Evolutionary conservation across 2,113 vertebrate genomes (phyloP), one percentile per base, ranked within the genome.

Genomic region (Zeus faber): DNA sequence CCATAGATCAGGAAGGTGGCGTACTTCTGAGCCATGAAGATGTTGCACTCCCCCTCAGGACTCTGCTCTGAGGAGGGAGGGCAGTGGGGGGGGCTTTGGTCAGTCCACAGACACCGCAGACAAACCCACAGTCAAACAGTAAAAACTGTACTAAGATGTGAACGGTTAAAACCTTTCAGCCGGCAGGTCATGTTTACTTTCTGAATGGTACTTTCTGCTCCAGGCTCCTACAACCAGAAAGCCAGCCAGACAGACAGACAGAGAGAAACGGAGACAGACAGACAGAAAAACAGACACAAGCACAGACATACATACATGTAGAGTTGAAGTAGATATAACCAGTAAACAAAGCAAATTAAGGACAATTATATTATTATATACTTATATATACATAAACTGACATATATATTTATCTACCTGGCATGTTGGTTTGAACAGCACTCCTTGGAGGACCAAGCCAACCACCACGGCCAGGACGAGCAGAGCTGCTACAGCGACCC

Each of bases 1-100:
- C 54, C 61, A 10, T 23, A 4, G 26, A 79, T 59, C n/a, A 50
- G 5, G n/a, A 71, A 79, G 25, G 27, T 26, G 9, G 57, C 53
- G 2, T 13, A 43, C 17, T n/a, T 31, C 5, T 1, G 7, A 23
- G 49, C 46, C 18, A 4, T 46, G 47, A 58, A 74, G 39, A 45
- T 43, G 31, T 9, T 18, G 3, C 53, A 35, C 3, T 4, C 0
- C 5, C 1, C 1, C 33, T 11, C 1, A 1, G 11, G 0, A 3
- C 4, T 17, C 22, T 0, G 35, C 24, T 11, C 23, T 37, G 47
- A n/a, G 11, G 21, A 46, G 11, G 11, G 2, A 24, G 23, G n/a
- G 21, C 21, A 23, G n/a, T 4, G n/a, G n/a, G 13, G n/a, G 33
- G n/a, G 33, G 6, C 4, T n/a, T 14, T 37, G n/a, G 33, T 37